phyloP scores from a whole-genome alignment of 2,113 vertebrate genomes.

The Seriola quinqueradiata region DNA sequence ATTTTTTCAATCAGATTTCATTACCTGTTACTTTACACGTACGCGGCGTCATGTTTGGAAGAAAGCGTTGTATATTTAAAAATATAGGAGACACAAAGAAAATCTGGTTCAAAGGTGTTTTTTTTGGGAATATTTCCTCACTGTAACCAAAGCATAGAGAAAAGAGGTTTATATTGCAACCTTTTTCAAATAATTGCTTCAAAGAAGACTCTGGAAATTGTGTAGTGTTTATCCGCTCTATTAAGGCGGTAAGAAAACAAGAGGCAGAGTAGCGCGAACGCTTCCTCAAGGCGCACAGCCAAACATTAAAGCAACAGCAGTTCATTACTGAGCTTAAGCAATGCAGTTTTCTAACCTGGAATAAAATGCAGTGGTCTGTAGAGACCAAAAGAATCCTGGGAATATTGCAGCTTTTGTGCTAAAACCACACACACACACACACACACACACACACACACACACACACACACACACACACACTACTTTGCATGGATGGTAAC shows the following conservation, averaged over 20 bases:
- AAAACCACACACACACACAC: neutral
- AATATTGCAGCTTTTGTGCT: neutral
- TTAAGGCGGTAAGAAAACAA: conserved; percentile 38
- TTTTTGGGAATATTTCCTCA: neutral
- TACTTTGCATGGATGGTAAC: no score
- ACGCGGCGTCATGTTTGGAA: no score
- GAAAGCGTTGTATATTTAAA: no score
- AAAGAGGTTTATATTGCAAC: neutral
- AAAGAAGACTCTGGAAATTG: conserved; percentile 26
- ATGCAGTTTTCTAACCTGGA: conserved; percentile 22
- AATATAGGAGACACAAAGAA: neutral
- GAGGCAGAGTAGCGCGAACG: neutral
- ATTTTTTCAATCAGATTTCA: neutral
- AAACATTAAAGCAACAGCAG: conserved; percentile 46
- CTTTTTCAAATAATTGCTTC: conserved; percentile 19
- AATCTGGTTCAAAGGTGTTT: neutral
- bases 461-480: neutral
- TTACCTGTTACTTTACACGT: neutral
- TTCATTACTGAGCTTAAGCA: conserved; percentile 42
- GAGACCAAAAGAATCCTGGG: conserved; percentile 12
- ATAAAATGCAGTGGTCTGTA: neutral
- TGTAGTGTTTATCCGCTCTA: conserved; percentile 31
- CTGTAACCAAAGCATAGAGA: neutral
- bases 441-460: conserved; percentile 1
- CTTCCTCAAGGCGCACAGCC: conserved; percentile 26